These are phyloP conservation scores for Cerceris ruficornis DNA, from an alignment of 2,888 invertebrate species.

Conservation along the genomic window DNA sequence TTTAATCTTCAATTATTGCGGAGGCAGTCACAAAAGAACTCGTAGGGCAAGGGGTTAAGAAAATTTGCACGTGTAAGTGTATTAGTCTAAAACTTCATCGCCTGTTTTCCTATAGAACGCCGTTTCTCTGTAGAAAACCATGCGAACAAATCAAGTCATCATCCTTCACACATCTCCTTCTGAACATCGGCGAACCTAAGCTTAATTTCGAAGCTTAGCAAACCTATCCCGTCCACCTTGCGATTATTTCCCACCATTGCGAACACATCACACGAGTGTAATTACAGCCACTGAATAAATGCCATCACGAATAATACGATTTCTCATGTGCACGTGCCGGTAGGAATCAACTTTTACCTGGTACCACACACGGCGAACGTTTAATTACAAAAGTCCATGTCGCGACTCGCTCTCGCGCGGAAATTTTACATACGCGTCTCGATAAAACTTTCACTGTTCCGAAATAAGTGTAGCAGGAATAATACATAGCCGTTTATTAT, in stretches of 20 bases:
- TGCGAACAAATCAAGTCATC: too few species aligned
- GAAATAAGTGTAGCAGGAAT: slow-evolving; percentile 19
- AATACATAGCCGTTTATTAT: slow-evolving; percentile 41
- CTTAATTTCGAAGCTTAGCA: too few species aligned
- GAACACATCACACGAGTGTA: neutral
- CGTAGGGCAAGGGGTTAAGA: too few species aligned
- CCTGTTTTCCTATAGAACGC: too few species aligned
- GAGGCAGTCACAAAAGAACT: too few species aligned
- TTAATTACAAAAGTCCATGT: slow-evolving; percentile 4
- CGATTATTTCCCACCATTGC: neutral
- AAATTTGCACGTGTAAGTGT: too few species aligned
- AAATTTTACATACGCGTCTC: neutral
- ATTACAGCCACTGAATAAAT: neutral
- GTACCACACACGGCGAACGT: slow-evolving; percentile 1
- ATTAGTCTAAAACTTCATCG: too few species aligned
- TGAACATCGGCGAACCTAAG: too few species aligned
- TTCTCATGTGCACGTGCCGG: neutral
- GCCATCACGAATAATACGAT: neutral
- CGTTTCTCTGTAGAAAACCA: too few species aligned
- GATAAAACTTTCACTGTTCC: slow-evolving; percentile 37
- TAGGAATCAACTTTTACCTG: neutral
- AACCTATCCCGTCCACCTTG: neutral
- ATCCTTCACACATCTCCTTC: too few species aligned
- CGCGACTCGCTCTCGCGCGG: slow-evolving; percentile 4
- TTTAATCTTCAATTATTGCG: too few species aligned